These are phyloP conservation scores for Tapirus terrestris DNA, from an alignment of 2,113 vertebrate genomes.

Conservation along the genomic window DNA sequence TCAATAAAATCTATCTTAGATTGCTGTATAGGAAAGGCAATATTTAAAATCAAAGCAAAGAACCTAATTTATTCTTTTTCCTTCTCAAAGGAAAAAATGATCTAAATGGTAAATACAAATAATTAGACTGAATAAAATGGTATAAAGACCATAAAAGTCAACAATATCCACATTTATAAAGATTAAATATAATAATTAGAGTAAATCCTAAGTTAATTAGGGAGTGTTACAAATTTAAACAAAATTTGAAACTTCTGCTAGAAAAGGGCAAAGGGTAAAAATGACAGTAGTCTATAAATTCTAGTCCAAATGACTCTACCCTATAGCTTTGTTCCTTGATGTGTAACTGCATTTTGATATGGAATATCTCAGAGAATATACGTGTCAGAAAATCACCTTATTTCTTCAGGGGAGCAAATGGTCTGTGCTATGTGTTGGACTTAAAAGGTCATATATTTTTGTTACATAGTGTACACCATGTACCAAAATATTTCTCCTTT, in stretches of 20 bases:
- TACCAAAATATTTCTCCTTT: not conserved
- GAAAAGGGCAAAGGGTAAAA: not conserved
- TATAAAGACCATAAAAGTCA: not conserved
- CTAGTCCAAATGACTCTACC: not conserved
- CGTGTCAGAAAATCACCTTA: not conserved
- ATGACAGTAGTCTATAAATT: not conserved
- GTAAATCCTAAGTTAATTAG: not conserved
- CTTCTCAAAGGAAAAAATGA: not conserved
- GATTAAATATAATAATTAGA: not conserved
- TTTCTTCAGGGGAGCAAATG: not conserved
- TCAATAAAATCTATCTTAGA: not conserved
- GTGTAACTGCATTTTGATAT: not conserved
- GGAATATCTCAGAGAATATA: not conserved
- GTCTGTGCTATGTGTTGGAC: not conserved
- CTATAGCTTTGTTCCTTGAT: not conserved
- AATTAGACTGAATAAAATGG: not conserved
- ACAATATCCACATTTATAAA: not conserved
- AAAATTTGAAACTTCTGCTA: not conserved
- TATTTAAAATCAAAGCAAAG: constrained; percentile 40
- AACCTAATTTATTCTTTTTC: not conserved
- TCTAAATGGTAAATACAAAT: not conserved
- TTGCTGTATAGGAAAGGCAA: not conserved
- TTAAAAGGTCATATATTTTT: not conserved
- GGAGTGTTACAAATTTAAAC: not conserved
- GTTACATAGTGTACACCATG: not conserved